Evolutionary conservation across 2,797 vertebrate species (phyloP), one percentile per base, ranked within the genome.

Genomic region (Sebastes variabilis): DNA sequence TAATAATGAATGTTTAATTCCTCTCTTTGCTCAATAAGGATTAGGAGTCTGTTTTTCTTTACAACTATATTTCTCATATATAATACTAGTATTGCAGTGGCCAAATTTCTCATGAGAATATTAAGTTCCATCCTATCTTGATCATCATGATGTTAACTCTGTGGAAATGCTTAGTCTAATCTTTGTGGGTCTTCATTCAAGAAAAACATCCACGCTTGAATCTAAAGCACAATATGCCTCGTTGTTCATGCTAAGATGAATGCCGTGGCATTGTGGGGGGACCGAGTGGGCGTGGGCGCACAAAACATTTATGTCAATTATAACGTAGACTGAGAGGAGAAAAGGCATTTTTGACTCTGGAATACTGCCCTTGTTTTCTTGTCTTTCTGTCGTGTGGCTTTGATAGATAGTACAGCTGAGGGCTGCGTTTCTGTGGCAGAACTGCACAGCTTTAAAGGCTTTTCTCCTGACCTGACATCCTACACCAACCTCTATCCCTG

Each of bases 171-270:
- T 77, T 66, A 20, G 59, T 83, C 79, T 83, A 34, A 38, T 75
- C 36, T 86, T 72, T 84, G 60, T 68, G 58, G 29, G 32, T 80
- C 71, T 81, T 88, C 85, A 84, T 93, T 88, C 59, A 84, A 65
- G 71, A 85, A 83, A 82, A 87, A 79, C 27, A 62, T 70, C 20
- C 60, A 80, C 72, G 27, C 81, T 85, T 70, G 60, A 72, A 46
- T 29, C 66, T 64, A 60, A 76, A 76, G 73, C 76, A 93, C 88
- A 96, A 92, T 90, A 77, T 52, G 75, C 38, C 82, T 78, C 76
- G 77, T 93, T 96, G 94, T 95, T 93, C 86, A 54, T 14, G 52
- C 75, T 22, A 24, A 77, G 77, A 90, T 89, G 94, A 94, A 94
- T 93, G 88, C 82, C 3, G 4, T 62, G 81, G 83, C 87, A 76